phyloP scores from a whole-genome alignment of 2,888 invertebrate genomes.

The Hemaris fuciformis region DNA sequence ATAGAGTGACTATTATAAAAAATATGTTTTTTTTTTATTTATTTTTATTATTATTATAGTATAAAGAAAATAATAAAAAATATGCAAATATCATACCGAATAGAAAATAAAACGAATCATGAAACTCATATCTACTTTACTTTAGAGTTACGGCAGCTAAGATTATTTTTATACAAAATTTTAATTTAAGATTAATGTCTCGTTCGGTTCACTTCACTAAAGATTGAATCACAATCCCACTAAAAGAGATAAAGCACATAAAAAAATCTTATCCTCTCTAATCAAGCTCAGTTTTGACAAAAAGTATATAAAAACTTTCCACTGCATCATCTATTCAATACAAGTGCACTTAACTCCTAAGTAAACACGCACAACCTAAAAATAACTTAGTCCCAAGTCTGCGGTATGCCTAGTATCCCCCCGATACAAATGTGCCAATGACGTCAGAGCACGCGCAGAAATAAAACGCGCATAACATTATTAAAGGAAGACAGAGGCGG shows the following conservation, averaged over 20 bases:
- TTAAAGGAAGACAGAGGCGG: conserved; percentile 8
- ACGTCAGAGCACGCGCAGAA: conserved; percentile 22
- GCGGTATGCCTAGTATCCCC: not conserved
- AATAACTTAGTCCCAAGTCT: conserved; percentile 21
- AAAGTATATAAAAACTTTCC: too few species aligned
- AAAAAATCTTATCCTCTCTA: too few species aligned
- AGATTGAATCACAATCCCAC: too few species aligned
- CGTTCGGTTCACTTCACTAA: too few species aligned
- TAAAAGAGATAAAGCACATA: too few species aligned
- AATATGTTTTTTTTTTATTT: not conserved
- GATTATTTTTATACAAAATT: too few species aligned
- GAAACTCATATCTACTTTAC: too few species aligned
- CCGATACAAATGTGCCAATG: conserved; percentile 21
- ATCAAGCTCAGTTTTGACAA: too few species aligned
- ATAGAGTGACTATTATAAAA: not conserved
- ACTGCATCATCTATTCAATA: not conserved
- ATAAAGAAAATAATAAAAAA: not conserved
- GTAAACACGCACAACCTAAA: not conserved
- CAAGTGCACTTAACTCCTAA: not conserved
- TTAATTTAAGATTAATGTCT: too few species aligned
- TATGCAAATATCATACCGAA: not conserved
- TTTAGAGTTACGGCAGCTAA: too few species aligned
- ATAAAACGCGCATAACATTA: conserved; percentile 10
- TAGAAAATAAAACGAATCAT: too few species aligned
- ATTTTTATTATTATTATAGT: not conserved